Evolutionary conservation across 1,140 invertebrate species (phyloP), one percentile per base, ranked within the genome.

Genomic region (Neodiprion pinetum): DNA sequence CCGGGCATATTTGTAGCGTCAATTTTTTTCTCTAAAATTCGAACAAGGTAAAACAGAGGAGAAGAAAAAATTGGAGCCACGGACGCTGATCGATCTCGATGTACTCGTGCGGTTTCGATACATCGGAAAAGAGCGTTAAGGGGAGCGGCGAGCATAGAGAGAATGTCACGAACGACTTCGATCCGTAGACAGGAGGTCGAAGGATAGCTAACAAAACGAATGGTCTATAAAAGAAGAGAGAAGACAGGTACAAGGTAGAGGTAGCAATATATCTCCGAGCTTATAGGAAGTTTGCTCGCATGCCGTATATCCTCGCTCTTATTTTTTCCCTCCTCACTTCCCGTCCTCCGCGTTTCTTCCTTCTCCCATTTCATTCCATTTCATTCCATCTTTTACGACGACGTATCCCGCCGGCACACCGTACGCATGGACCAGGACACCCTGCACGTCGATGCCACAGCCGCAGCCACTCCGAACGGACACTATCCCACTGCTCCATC

Each of bases 251-350:
- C 53, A 61, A 61, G 53, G 53, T 61, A 61, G 53, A 69, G 17
- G 40, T 23, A 21, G 67, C 67, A 12, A 69, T 69, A 69, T 21
- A 69, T 69, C 67, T 69, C 23, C 17, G 14, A 23, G 67, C 67
- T 69, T 69, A 69, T 47, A 69, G 67, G 67, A 69, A 69, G 67
- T 69, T 69, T 69, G 40, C 67, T 69, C 67, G 17, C 67, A 47
- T 69, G 67, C 40, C 53, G 53, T 61, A 61, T 61, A 61, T 61
- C 7, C 11, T 61, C 53, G 53, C 53, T 61, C 53, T 61, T 61
- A 61, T 61, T 40, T 40, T 40, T 40, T 40, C 28, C 28, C 28
- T 40, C 28, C 28, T 40, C 28, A 40, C 28, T 40, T 40, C 28
- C 28, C 28, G 11, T 61, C 53, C n/a, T 7, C 53, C 11, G 9